phyloP scores from a whole-genome alignment of 2,113 vertebrate species.

The Ceuthmochares aereus region DNA sequence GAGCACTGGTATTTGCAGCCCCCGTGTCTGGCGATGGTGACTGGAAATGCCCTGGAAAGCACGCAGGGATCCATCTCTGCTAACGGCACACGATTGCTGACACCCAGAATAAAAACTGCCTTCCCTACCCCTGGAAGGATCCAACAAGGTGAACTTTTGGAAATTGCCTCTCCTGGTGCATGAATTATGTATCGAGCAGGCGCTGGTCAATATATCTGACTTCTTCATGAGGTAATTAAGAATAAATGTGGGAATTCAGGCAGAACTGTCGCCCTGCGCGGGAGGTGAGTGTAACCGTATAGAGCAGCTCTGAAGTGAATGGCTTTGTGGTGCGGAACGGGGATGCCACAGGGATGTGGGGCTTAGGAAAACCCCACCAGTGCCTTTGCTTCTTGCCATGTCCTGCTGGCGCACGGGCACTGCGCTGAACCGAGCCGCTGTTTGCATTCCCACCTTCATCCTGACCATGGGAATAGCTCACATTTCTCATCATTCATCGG shows the following conservation, averaged over 20 bases:
- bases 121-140: not conserved
- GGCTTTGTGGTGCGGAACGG: not conserved
- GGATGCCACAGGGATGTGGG: not conserved
- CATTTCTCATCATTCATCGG: not conserved
- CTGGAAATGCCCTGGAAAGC: not conserved
- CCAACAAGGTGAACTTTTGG: slow-evolving; percentile 43
- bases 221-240: slow-evolving; percentile 37
- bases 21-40: accelerated
- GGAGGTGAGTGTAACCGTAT: accelerated
- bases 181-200: slow-evolving; percentile 33
- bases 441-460: not conserved
- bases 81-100: not conserved
- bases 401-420: not conserved
- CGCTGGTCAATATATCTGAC: slow-evolving; percentile 33
- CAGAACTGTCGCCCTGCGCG: not conserved
- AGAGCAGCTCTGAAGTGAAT: not conserved
- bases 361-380: accelerated
- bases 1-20: not conserved
- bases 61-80: slow-evolving; percentile 20
- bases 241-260: slow-evolving; percentile 47
- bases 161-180: slow-evolving; percentile 24
- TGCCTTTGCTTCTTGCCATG: accelerated
- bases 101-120: not conserved
- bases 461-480: accelerated
- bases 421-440: accelerated